Evolutionary conservation across 2,797 vertebrate genomes (phyloP).

Genomic region (Catostomus latipinnis): DNA sequence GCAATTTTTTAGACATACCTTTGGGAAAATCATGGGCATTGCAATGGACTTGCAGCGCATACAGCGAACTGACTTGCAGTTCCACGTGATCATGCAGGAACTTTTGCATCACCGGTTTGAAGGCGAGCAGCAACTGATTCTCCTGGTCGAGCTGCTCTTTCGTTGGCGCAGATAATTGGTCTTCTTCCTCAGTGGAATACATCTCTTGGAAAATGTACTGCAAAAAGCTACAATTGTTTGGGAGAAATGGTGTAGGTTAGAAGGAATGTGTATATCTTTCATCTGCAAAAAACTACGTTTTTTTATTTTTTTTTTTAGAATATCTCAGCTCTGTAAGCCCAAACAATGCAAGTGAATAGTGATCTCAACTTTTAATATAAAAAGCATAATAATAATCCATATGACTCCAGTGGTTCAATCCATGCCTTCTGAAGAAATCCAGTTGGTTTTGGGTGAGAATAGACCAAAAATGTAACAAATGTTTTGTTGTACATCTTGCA

Average conservation of each 20-base stretch:
- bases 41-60: conserved; percentile 97
- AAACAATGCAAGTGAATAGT: too few relatives aligned
- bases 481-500: too few relatives aligned
- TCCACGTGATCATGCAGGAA: conserved; percentile 97
- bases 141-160: conserved; percentile 96
- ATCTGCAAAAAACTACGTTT: too few relatives aligned
- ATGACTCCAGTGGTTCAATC: too few relatives aligned
- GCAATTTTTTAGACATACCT: conserved; percentile 75
- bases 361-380: too few relatives aligned
- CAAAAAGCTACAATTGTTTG: conserved; percentile 84
- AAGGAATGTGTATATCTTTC: too few relatives aligned
- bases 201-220: conserved; percentile 96
- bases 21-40: conserved; percentile 91
- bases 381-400: too few relatives aligned
- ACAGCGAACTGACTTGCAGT: conserved; percentile 96
- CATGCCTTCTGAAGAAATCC: too few relatives aligned
- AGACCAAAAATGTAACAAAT: too few relatives aligned
- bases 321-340: too few relatives aligned
- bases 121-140: conserved; percentile 94
- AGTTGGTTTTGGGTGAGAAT: too few relatives aligned
- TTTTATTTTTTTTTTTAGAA: too few relatives aligned
- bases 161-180: conserved; percentile 89
- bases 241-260: background rate
- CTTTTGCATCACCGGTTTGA: conserved; percentile 99
- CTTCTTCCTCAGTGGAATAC: conserved; percentile 84